These are phyloP conservation scores for Miichthys miiuy DNA, from an alignment of 2,797 vertebrate genomes.

Conservation along the genomic window DNA sequence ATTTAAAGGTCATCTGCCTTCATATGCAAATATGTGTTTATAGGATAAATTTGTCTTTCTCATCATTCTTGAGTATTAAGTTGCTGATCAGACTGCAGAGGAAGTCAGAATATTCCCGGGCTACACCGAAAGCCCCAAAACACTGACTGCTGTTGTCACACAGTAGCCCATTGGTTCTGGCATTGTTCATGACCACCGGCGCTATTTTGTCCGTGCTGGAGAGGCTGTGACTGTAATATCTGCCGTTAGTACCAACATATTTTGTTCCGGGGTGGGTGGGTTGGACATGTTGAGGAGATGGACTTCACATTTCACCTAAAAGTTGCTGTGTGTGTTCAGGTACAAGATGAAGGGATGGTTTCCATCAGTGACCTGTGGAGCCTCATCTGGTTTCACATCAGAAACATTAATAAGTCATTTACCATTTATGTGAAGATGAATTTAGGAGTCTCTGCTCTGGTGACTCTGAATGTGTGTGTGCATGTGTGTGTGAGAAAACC, in stretches of 20 bases:
- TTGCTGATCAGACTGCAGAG: too few relatives aligned
- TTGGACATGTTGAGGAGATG: too few relatives aligned
- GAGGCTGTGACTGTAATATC: neutral
- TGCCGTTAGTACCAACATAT: neutral
- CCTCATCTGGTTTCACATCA: slow-evolving; percentile 37
- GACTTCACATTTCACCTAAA: neutral
- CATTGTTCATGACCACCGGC: neutral
- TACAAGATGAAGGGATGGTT: neutral
- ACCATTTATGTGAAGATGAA: slow-evolving; percentile 44
- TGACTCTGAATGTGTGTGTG: slow-evolving; percentile 20
- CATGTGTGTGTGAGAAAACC: neutral
- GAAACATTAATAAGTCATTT: slow-evolving; percentile 32
- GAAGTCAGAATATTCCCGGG: too few relatives aligned
- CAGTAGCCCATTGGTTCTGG: too few relatives aligned
- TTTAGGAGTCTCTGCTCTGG: slow-evolving; percentile 38
- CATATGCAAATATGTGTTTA: too few relatives aligned
- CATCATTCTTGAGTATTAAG: too few relatives aligned
- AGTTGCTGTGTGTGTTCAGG: neutral
- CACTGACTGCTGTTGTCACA: too few relatives aligned
- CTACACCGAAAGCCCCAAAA: too few relatives aligned
- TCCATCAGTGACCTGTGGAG: neutral
- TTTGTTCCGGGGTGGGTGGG: too few relatives aligned
- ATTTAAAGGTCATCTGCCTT: too few relatives aligned
- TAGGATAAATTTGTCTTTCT: too few relatives aligned
- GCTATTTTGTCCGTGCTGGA: neutral